phyloP scores from a whole-genome alignment of 2,797 vertebrate genomes.

The Clarias platycephalus region DNA sequence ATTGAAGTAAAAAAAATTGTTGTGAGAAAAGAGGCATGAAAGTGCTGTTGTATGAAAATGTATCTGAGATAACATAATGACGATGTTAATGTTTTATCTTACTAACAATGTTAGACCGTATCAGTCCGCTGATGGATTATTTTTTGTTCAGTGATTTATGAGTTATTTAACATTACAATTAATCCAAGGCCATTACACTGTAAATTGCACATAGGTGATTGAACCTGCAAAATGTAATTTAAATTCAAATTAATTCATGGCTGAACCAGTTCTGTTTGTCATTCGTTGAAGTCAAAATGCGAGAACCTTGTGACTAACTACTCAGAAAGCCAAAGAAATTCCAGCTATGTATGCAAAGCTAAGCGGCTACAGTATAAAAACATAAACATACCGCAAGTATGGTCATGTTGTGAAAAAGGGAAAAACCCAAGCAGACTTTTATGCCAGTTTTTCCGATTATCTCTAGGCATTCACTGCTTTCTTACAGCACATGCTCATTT shows the following conservation, averaged over 20 bases:
- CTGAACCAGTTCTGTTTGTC: not conserved
- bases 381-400: not conserved
- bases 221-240: not conserved
- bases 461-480: too few relatives aligned
- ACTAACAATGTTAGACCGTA: not conserved
- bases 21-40: not conserved
- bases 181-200: too few relatives aligned
- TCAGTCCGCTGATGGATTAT: not conserved
- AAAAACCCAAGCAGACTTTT: not conserved
- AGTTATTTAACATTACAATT: not conserved
- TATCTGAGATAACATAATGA: not conserved
- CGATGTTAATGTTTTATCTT: not conserved
- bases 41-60: not conserved
- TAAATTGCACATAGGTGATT: not conserved
- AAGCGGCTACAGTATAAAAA: not conserved
- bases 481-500: not conserved
- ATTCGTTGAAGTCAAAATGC: not conserved
- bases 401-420: not conserved
- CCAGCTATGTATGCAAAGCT: not conserved
- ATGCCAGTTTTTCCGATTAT: not conserved
- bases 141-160: not conserved
- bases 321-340: not conserved
- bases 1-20: not conserved
- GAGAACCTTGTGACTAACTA: not conserved
- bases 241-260: not conserved